Percentiles rank a stretch among this genome's conserved stretches.
phyloP scores from a whole-genome alignment of 2,797 vertebrate genomes.

The Morelia viridis region DNA sequence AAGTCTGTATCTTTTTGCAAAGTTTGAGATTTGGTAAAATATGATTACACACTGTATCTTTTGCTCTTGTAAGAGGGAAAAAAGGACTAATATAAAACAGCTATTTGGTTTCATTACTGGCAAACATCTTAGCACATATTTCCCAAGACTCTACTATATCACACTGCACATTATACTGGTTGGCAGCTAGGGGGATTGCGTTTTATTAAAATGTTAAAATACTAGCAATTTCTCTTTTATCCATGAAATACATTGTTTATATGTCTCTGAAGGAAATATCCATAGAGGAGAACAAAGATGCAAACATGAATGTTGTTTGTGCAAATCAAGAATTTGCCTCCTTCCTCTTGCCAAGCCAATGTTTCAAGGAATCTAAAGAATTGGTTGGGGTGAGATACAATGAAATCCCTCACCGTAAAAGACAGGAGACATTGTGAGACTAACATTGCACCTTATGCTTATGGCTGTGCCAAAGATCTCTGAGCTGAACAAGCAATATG shows the following conservation, averaged over 20 bases:
- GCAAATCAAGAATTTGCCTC: background rate
- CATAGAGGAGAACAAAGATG: slow-evolving; percentile 9
- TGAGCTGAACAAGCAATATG: background rate
- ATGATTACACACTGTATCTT: slow-evolving; percentile 37
- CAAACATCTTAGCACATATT: slow-evolving; percentile 44
- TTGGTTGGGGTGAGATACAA: background rate
- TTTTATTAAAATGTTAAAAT: slow-evolving; percentile 60
- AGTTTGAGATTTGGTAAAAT: slow-evolving; percentile 19
- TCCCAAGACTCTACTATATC: slow-evolving; percentile 51
- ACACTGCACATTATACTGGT: slow-evolving; percentile 26
- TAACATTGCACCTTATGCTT: background rate
- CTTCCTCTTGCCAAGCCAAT: background rate
- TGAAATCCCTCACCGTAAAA: background rate
- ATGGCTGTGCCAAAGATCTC: background rate
- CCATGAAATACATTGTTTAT: slow-evolving; percentile 19
- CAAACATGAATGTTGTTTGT: slow-evolving; percentile 5
- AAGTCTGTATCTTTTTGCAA: slow-evolving; percentile 12
- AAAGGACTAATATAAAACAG: slow-evolving; percentile 41
- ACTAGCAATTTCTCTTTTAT: slow-evolving; percentile 46
- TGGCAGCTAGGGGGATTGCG: slow-evolving; percentile 36
- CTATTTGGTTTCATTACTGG: slow-evolving; percentile 52
- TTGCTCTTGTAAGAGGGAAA: slow-evolving; percentile 18
- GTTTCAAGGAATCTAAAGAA: background rate
- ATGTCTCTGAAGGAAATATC: slow-evolving; percentile 9
- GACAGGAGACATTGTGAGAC: background rate